Evolutionary conservation across 2,113 vertebrate genomes (phyloP), one percentile per base, ranked within the genome.

Genomic region (Tympanuchus pallidicinctus): DNA sequence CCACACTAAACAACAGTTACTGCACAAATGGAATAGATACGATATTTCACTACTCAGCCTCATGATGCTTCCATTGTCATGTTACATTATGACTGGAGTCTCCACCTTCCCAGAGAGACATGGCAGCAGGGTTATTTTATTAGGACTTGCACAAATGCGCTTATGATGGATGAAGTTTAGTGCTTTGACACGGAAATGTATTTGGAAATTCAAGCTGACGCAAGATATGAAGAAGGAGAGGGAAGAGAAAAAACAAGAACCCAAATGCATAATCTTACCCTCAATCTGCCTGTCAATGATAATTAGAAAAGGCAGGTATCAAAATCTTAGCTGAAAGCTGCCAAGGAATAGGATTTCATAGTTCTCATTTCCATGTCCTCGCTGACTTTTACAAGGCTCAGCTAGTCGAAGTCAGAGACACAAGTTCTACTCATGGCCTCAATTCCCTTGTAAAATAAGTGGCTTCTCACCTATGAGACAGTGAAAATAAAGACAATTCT

Each of bases 1-100:
- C 89, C 84, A 82, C 94, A 93, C 96, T 94, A 96, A 98, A 97
- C 97, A 97, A 96, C 95, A 97, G 96, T 96, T 96, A 94, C 90
- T 87, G 83, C 67, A 93, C 86, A 96, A 98, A 97, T 96, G 95
- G 81, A 96, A 94, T 94, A 97, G 96, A 97, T 97, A 95, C 47
- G 81, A 97, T 50, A 24, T 98, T 96, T 97, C 86, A 93, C 95
- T 95, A 89, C 54, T 72, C 86, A 95, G 80, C 82, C 79, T 97
- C 92, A 42, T 91, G 89, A 93, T 97, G 96, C 89, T 88, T 96
- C 93, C 92, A 82, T 96, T 98, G 97, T 97, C 94, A 96, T 93
- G 92, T 97, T 96, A 94, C 93, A 94, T 97, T 97, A 89, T 65
- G 65, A 84, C 70, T 83, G 71, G 73, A 89, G 87, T 84, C 86